phyloP scores from a whole-genome alignment of 2,113 vertebrate species.

The Cranoglanis bouderius region DNA sequence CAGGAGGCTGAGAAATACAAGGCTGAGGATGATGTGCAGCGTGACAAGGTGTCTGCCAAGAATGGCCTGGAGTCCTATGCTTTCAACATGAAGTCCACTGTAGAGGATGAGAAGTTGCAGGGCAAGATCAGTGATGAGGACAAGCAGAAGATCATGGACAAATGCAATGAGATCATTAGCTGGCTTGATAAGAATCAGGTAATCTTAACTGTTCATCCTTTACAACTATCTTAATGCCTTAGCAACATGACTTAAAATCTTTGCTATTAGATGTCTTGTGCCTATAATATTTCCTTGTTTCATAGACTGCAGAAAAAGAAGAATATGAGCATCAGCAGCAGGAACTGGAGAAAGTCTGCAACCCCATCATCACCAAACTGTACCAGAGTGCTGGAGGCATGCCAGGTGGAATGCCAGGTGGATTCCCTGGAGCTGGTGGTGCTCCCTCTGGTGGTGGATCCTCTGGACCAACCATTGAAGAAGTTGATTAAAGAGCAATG shows the following conservation, averaged over 20 bases:
- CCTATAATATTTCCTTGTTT: neutral
- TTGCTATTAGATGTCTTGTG: neutral
- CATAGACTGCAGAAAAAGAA: conserved; percentile 87
- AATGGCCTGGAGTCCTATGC: conserved; percentile 87
- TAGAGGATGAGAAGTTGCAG: conserved; percentile 81
- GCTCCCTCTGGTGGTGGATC: conserved; percentile 74
- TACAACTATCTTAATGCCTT: neutral
- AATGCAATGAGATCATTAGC: conserved; percentile 88
- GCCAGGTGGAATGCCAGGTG: conserved; percentile 77
- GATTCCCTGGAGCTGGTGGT: conserved; percentile 76
- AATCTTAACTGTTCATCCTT: neutral
- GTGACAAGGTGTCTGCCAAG: conserved; percentile 85
- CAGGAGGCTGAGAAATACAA: conserved; percentile 94
- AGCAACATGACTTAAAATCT: neutral
- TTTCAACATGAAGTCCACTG: conserved; percentile 85
- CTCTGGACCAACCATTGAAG: conserved; percentile 80
- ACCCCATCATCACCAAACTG: conserved; percentile 80
- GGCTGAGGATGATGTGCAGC: conserved; percentile 88
- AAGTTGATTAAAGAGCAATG: conserved; percentile 78
- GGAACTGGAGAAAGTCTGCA: conserved; percentile 88
- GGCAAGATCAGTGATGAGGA: conserved; percentile 88
- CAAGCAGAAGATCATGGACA: conserved; percentile 90
- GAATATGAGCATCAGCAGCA: conserved; percentile 97
- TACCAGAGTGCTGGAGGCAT: conserved; percentile 79
- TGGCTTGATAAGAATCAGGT: conserved; percentile 86